phyloP scores from a whole-genome alignment of 2,888 invertebrate species.

The Drosophila kambysellisi region DNA sequence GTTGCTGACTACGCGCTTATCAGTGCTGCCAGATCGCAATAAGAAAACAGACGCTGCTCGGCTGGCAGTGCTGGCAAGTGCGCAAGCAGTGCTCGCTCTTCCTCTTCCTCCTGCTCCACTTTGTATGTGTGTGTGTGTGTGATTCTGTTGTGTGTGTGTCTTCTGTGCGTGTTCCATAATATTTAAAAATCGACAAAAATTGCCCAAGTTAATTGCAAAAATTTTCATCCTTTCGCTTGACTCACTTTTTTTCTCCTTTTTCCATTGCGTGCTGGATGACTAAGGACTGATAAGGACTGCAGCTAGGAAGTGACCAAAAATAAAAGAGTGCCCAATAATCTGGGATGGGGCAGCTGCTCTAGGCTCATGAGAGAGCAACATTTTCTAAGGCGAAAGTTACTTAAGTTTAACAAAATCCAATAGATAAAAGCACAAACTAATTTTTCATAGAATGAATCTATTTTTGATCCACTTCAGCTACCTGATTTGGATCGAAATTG shows the following conservation, averaged over 20 bases:
- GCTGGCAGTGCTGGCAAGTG: slow-evolving; percentile 47
- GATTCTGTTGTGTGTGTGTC: slow-evolving; percentile 12
- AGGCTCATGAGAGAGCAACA: not conserved
- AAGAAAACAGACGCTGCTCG: slow-evolving; percentile 9
- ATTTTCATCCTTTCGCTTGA: slow-evolving; percentile 21
- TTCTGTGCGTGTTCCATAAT: slow-evolving; percentile 78
- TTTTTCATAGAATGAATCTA: not conserved
- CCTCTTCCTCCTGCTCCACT: slow-evolving; percentile 29
- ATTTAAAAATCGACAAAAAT: slow-evolving; percentile 78
- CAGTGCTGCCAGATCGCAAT: slow-evolving; percentile 63
- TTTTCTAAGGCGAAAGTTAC: not conserved
- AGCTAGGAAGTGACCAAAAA: slow-evolving; percentile 13
- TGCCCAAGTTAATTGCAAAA: slow-evolving; percentile 78
- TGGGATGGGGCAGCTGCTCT: not conserved
- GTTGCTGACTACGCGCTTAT: slow-evolving; percentile 42
- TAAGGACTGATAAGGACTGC: slow-evolving; percentile 54
- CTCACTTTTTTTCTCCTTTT: not conserved
- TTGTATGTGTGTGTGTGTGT: slow-evolving; percentile 30
- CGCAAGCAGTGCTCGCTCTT: not conserved
- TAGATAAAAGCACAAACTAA: not conserved
- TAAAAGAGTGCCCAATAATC: not conserved
- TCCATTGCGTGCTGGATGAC: slow-evolving; percentile 67
- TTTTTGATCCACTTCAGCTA: not conserved
- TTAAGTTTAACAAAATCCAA: not conserved
- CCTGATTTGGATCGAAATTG: not conserved